phyloP scores from a whole-genome alignment of 2,113 vertebrate genomes.

The Zosterops japonicus region DNA sequence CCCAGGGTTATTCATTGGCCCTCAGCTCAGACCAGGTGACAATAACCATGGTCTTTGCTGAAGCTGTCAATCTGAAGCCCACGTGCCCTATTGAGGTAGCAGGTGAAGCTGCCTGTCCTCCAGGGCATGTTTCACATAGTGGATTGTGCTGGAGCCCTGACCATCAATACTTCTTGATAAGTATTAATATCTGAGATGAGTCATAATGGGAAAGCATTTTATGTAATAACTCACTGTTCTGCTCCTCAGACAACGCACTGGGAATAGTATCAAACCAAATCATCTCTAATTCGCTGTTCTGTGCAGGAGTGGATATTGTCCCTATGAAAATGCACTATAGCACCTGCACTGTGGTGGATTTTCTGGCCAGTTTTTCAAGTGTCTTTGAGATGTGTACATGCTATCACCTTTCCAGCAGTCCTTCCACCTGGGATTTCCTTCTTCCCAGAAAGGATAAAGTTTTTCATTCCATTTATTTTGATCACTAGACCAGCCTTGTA shows the following conservation, averaged over 20 bases:
- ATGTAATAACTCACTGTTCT: neutral
- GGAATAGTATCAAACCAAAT: neutral
- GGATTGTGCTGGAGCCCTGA: neutral
- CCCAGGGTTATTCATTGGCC: neutral
- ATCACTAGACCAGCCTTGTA: conserved; percentile 81
- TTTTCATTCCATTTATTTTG: conserved; percentile 86
- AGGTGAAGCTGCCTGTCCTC: neutral
- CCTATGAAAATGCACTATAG: neutral
- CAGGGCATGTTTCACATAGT: neutral
- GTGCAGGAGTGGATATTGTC: neutral
- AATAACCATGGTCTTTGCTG: neutral
- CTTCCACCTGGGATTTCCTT: conserved; percentile 74
- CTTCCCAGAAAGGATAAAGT: conserved; percentile 84
- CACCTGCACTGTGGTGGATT: neutral
- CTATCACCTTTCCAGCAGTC: conserved; percentile 76
- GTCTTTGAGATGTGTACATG: neutral
- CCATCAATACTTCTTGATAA: neutral
- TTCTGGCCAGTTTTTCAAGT: neutral
- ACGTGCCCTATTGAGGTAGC: neutral
- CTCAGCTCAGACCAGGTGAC: neutral
- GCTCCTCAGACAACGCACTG: neutral
- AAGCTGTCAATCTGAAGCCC: neutral
- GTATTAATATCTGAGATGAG: neutral
- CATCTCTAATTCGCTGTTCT: neutral
- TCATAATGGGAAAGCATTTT: neutral